Evolutionary conservation across 1,140 invertebrate genomes (phyloP).

Genomic region (Nebria ingens): DNA sequence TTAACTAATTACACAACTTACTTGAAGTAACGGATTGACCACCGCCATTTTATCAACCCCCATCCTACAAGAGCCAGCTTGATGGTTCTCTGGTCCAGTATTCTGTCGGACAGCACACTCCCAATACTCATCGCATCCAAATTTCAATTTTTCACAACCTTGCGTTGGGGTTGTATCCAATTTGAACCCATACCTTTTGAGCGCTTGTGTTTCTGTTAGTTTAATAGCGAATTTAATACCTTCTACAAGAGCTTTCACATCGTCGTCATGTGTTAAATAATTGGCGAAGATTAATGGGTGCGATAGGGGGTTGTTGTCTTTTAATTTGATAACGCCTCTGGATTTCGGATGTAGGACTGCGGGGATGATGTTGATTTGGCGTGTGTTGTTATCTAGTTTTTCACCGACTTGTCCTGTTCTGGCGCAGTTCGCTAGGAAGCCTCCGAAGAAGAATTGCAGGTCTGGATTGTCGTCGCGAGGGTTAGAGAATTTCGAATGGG

Average conservation of each 20-base stretch:
- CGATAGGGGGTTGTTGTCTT: constrained; percentile 51
- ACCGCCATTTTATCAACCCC: constrained; percentile 60
- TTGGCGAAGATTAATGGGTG: constrained; percentile 73
- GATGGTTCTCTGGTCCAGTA: constrained; percentile 76
- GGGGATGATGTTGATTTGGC: constrained; percentile 49
- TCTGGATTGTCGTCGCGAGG: constrained; percentile 67
- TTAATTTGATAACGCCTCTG: constrained; percentile 61
- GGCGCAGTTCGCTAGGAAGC: constrained; percentile 70
- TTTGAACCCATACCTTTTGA: constrained; percentile 56
- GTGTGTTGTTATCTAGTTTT: constrained; percentile 48
- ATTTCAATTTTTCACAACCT: constrained; percentile 60
- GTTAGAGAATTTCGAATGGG: constrained; percentile 71
- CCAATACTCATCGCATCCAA: constrained; percentile 72
- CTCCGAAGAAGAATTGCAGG: constrained; percentile 75
- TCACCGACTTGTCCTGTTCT: constrained; percentile 76
- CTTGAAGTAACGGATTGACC: constrained; percentile 56
- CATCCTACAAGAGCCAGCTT: constrained; percentile 76
- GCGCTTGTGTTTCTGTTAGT: constrained; percentile 55
- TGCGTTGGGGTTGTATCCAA: constrained; percentile 54
- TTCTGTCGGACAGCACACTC: constrained; percentile 63
- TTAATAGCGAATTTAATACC: constrained; percentile 68
- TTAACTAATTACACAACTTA: constrained; percentile 11
- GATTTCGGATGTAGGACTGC: constrained; percentile 69
- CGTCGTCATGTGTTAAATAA: constrained; percentile 59
- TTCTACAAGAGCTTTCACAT: constrained; percentile 61